Conservation (phyloP, 2,797 vertebrate genomes). For the Acestrorhynchus altus region DNA sequence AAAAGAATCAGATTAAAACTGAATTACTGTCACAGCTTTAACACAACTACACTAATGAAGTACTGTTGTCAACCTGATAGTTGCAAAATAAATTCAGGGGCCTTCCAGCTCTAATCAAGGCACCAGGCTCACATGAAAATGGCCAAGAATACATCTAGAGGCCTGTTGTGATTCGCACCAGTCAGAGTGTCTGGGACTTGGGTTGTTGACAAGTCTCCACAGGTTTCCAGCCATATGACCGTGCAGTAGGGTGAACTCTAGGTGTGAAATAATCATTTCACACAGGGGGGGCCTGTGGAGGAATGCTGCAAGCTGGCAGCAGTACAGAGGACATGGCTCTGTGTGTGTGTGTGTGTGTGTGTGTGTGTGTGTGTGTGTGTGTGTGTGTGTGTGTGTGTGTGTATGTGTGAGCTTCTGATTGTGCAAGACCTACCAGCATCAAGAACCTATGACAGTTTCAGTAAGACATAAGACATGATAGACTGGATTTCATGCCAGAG, state of each 20-base stretch:
- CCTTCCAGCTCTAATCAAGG: neutral
- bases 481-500: constrained; percentile 70
- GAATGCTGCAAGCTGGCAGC: constrained; percentile 46
- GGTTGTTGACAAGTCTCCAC: constrained; percentile 49
- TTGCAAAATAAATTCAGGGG: neutral
- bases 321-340: constrained; percentile 25
- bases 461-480: constrained; percentile 67
- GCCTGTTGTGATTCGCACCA: constrained; percentile 20
- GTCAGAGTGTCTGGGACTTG: constrained; percentile 29
- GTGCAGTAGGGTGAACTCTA: constrained; percentile 44
- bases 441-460: constrained; percentile 63
- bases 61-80: neutral
- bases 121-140: constrained; percentile 12
- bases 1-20: neutral
- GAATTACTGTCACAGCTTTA: neutral
- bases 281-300: constrained; percentile 30
- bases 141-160: constrained; percentile 15
- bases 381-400: constrained; percentile 44
- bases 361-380: neutral
- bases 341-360: constrained; percentile 44
- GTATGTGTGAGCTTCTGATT: constrained; percentile 62
- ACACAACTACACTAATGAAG: neutral
- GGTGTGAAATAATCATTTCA: constrained; percentile 51
- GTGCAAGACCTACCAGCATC: constrained; percentile 65
- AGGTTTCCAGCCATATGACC: constrained; percentile 37